Conservation (phyloP, 2,888 invertebrate species). For the Poecilobothrus nobilitatus region DNA sequence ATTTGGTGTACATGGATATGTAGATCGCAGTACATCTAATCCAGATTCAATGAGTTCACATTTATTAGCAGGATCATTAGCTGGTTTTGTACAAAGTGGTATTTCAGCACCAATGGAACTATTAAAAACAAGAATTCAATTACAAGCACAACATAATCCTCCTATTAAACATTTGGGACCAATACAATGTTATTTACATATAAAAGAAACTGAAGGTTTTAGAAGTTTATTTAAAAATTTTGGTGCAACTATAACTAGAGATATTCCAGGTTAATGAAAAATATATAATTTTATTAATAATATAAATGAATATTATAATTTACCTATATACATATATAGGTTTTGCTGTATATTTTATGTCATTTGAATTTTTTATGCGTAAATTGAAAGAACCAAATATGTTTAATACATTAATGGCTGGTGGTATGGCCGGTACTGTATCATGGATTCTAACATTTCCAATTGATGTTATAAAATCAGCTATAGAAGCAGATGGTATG, state of each 20-base stretch:
- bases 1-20: slow-evolving; percentile 86
- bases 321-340: slow-evolving; percentile 27
- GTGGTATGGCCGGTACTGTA: slow-evolving; percentile 74
- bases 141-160: slow-evolving; percentile 44
- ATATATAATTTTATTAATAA: background rate
- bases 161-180: slow-evolving; percentile 43
- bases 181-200: slow-evolving; percentile 55
- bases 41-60: slow-evolving; percentile 58
- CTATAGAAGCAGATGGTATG: slow-evolving; percentile 66
- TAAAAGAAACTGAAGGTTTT: slow-evolving; percentile 55
- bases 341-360: slow-evolving; percentile 75
- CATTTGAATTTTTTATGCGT: slow-evolving; percentile 69
- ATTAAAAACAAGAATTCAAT: slow-evolving; percentile 79
- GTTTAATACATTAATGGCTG: slow-evolving; percentile 63
- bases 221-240: slow-evolving; percentile 67
- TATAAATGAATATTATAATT: background rate
- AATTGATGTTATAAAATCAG: slow-evolving; percentile 81
- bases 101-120: slow-evolving; percentile 85
- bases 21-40: slow-evolving; percentile 56
- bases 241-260: slow-evolving; percentile 63
- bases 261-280: slow-evolving; percentile 58
- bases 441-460: slow-evolving; percentile 87
- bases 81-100: slow-evolving; percentile 77
- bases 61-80: slow-evolving; percentile 66
- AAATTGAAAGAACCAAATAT: slow-evolving; percentile 49